A percentile compares a stretch with the other conserved stretches of the same genome.
Conservation (phyloP, 2,888 invertebrate species). For the Bhutanitis thaidina region DNA sequence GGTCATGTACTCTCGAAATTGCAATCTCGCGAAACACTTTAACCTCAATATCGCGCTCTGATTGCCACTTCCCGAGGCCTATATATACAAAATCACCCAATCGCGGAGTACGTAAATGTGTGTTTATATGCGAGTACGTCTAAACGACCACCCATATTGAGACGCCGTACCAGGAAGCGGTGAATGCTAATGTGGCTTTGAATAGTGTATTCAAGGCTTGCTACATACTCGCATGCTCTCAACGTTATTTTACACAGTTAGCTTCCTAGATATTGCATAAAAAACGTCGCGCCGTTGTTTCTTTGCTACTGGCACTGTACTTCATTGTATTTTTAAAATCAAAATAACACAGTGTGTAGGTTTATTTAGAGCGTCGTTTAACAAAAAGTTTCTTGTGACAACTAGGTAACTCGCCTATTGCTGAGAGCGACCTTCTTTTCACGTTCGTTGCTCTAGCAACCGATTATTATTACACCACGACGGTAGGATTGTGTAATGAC, state of each 20-base stretch:
- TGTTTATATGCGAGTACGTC: conserved; percentile 17
- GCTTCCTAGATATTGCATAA: conserved; percentile 49
- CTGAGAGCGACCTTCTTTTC: conserved; percentile 39
- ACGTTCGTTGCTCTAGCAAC: conserved; percentile 33
- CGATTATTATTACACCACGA: conserved; percentile 43
- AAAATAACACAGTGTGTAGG: neutral
- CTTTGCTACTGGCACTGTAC: neutral
- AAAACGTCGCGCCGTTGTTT: neutral
- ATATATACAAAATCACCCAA: conserved; percentile 36
- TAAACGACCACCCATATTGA: conserved; percentile 49
- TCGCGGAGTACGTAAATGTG: conserved; percentile 38
- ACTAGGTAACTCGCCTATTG: conserved; percentile 25
- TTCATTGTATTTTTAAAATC: conserved; percentile 17
- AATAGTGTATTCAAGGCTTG: conserved; percentile 74
- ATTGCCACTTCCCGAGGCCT: conserved; percentile 55
- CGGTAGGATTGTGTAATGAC: conserved; percentile 53
- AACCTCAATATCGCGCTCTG: conserved; percentile 70
- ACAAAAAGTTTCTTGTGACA: conserved; percentile 2
- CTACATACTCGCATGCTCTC: conserved; percentile 65
- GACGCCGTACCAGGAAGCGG: conserved; percentile 64
- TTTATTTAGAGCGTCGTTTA: conserved; percentile 12
- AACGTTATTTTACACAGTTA: conserved; percentile 56
- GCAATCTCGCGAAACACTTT: conserved; percentile 44
- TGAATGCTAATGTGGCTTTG: conserved; percentile 75
- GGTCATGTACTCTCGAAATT: conserved; percentile 43